phyloP scores from a whole-genome alignment of 2,797 vertebrate genomes.

The Hirundo rustica region DNA sequence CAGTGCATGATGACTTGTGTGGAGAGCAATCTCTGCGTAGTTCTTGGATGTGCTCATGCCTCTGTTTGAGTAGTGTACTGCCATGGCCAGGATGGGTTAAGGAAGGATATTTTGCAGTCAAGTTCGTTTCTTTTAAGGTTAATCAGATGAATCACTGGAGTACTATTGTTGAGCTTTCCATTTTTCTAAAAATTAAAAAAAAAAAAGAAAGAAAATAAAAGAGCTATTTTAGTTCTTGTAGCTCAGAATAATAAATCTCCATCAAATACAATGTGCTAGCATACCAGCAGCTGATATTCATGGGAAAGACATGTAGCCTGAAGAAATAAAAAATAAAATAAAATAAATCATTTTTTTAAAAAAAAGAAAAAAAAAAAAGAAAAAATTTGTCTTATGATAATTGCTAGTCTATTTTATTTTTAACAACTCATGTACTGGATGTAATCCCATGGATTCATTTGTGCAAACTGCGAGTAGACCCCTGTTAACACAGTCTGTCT shows the following conservation, averaged over 20 bases:
- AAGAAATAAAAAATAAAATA: background rate
- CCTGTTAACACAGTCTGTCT: background rate
- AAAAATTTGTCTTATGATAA: background rate
- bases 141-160: background rate
- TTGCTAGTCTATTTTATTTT: background rate
- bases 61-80: background rate
- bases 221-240: background rate
- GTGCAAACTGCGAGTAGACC: background rate
- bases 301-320: background rate
- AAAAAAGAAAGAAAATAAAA: no score
- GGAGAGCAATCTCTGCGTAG: background rate
- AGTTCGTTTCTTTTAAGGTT: background rate
- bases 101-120: background rate
- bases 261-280: background rate
- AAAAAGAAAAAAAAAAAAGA: no score
- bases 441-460: background rate
- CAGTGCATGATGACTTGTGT: rapidly evolving
- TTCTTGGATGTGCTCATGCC: background rate
- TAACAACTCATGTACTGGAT: background rate
- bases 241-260: background rate
- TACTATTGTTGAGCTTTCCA: background rate
- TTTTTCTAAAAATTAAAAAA: background rate
- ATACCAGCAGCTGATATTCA: background rate
- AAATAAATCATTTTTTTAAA: no score
- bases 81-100: background rate